Percentiles rank a stretch among this genome's conserved stretches.
Evolutionary conservation across 2,888 invertebrate species (phyloP).

Genomic region (Podabrus alpinus): DNA sequence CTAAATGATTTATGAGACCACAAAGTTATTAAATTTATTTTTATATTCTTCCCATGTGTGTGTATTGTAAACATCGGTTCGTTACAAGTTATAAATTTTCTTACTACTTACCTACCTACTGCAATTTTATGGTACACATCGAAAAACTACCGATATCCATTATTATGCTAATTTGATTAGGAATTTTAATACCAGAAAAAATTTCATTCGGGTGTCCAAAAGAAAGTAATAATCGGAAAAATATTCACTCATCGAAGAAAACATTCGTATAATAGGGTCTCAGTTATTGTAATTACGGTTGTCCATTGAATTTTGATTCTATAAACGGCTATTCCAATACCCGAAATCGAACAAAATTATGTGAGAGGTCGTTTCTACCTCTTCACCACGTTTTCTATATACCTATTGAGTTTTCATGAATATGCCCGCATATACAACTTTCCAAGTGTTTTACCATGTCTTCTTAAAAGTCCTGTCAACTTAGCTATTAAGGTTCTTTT

Average conservation of each 20-base stretch:
- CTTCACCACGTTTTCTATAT: not conserved
- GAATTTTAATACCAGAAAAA: not conserved
- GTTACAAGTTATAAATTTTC: constrained; percentile 29
- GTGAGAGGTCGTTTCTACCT: not conserved
- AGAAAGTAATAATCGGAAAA: not conserved
- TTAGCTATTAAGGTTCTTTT: not conserved
- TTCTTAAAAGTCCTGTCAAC: not conserved
- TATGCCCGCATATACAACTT: not conserved
- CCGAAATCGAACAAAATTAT: not conserved
- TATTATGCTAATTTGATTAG: not conserved
- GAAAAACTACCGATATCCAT: not conserved
- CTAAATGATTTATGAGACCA: constrained; percentile 26
- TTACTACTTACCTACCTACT: constrained; percentile 12
- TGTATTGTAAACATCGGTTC: constrained; percentile 37
- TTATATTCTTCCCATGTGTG: constrained; percentile 37
- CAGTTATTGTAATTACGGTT: not conserved
- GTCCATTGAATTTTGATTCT: too few relatives aligned
- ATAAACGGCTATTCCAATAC: not conserved
- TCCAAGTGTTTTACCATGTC: not conserved
- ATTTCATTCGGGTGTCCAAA: not conserved
- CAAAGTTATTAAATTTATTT: constrained; percentile 35
- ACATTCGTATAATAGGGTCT: not conserved
- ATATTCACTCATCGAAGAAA: not conserved
- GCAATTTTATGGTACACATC: constrained; percentile 12
- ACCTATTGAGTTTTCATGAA: not conserved